Evolutionary conservation across 2,113 vertebrate species (phyloP).

Genomic region (Eptesicus fuscus): DNA sequence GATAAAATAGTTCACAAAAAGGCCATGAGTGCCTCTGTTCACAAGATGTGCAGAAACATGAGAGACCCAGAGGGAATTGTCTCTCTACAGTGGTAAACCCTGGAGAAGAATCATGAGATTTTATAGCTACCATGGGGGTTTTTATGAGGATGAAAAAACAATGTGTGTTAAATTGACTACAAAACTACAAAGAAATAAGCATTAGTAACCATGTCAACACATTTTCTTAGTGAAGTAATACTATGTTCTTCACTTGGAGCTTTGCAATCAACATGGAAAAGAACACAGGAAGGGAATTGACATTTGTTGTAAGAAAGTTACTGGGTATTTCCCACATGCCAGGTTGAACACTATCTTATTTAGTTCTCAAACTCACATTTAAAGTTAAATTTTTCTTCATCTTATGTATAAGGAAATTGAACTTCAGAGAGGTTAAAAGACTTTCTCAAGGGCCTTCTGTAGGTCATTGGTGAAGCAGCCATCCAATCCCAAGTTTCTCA

Average conservation of each 20-base stretch:
- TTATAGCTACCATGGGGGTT: background rate
- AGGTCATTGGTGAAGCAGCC: background rate
- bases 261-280: background rate
- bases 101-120: background rate
- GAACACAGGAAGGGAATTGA: background rate
- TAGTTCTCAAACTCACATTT: background rate
- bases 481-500: background rate
- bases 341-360: background rate
- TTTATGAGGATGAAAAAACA: background rate
- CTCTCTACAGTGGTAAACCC: background rate
- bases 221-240: background rate
- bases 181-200: background rate
- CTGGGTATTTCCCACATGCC: background rate
- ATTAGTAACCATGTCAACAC: background rate
- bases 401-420: background rate
- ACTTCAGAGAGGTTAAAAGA: background rate
- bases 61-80: background rate
- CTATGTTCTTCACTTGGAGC: background rate
- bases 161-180: background rate
- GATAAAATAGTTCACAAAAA: background rate
- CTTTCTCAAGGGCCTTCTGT: background rate
- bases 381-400: background rate
- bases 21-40: background rate
- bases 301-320: background rate
- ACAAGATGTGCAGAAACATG: background rate